Conservation (phyloP, 2,797 vertebrate species). For the Catamblyrhynchus diadema region DNA sequence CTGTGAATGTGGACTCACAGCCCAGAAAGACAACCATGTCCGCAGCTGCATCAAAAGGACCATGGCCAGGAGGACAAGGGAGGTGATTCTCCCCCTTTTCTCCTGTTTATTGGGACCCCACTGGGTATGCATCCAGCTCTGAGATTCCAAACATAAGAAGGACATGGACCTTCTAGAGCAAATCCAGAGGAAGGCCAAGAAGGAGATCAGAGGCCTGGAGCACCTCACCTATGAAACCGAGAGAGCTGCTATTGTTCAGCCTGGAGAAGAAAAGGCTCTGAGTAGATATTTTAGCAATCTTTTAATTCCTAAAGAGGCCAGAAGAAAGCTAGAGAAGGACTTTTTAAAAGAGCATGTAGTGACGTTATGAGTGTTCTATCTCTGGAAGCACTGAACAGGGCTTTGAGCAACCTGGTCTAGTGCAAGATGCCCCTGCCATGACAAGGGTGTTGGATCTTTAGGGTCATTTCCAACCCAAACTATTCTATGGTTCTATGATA, state of each 20-base stretch:
- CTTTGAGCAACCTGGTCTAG: neutral
- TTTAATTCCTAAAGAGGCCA: neutral
- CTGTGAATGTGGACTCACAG: neutral
- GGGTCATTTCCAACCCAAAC: neutral
- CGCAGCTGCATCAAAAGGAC: neutral
- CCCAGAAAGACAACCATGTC: neutral
- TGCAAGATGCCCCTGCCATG: neutral
- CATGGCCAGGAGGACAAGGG: neutral
- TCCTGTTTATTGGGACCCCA: neutral
- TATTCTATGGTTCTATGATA: neutral
- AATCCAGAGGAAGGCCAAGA: neutral
- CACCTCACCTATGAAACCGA: neutral
- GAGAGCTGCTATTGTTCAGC: neutral
- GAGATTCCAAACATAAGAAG: neutral
- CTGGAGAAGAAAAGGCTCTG: neutral
- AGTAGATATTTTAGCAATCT: rapidly evolving
- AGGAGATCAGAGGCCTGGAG: neutral
- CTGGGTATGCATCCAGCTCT: neutral
- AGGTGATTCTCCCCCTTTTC: neutral
- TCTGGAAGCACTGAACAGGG: neutral
- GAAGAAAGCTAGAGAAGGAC: neutral
- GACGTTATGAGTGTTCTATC: neutral
- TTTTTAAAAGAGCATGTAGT: neutral
- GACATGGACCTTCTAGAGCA: neutral
- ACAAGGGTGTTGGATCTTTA: neutral